These are phyloP conservation scores for Teleogryllus occipitalis DNA, from an alignment of 1,140 invertebrate species.

Conservation along the genomic window DNA sequence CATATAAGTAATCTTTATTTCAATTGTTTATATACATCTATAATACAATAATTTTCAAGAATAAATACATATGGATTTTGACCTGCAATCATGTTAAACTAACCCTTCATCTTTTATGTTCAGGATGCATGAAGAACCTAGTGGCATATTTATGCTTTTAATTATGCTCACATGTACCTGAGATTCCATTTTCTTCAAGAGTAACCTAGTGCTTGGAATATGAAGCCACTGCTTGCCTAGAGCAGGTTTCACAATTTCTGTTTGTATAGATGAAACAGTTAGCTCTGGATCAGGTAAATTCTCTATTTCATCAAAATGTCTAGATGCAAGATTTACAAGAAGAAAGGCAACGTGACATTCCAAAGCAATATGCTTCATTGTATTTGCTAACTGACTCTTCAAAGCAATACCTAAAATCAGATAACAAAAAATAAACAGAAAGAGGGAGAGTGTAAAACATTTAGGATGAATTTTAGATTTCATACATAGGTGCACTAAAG, in stretches of 20 bases:
- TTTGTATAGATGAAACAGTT: background rate
- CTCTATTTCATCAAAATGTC: constrained; percentile 44
- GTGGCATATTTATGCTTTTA: background rate
- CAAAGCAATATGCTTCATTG: constrained; percentile 43
- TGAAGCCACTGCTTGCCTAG: constrained; percentile 39
- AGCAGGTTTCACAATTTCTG: constrained; percentile 28
- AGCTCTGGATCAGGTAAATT: background rate
- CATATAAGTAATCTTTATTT: no score
- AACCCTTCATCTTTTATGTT: background rate
- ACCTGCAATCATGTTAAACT: background rate
- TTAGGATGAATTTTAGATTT: no score
- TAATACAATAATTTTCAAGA: no score
- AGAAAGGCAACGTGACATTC: constrained; percentile 43
- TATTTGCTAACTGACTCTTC: constrained; percentile 46
- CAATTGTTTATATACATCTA: no score
- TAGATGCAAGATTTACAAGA: constrained; percentile 48
- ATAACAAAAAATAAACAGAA: constrained; percentile 19
- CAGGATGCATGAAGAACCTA: background rate
- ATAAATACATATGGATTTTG: no score
- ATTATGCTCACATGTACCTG: constrained; percentile 30
- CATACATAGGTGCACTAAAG: no score
- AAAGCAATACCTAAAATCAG: constrained; percentile 31
- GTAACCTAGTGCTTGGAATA: constrained; percentile 36
- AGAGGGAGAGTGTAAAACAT: no score
- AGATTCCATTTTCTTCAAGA: constrained; percentile 29